phyloP scores from a whole-genome alignment of 1,140 invertebrate genomes.

The Ostrea denselamellosa region DNA sequence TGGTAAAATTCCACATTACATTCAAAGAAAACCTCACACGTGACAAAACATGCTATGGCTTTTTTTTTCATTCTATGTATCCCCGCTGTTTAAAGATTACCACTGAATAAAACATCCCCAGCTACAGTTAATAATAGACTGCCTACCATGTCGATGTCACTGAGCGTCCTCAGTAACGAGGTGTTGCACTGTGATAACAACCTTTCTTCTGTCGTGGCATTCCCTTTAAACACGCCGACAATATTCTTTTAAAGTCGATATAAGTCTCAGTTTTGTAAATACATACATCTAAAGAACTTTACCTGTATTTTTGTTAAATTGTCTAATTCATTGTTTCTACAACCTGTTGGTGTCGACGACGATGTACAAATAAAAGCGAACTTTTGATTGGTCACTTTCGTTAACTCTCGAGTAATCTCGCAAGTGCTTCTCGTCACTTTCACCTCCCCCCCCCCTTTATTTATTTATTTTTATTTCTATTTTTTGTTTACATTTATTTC shows the following conservation, averaged over 20 bases:
- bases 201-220: background rate
- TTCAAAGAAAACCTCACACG: background rate
- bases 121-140: background rate
- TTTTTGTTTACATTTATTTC: no score
- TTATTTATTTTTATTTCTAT: no score
- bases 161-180: background rate
- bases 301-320: background rate
- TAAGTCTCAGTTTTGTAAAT: background rate
- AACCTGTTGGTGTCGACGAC: constrained; percentile 35
- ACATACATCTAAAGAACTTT: background rate
- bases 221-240: background rate
- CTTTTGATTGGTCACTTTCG: constrained; percentile 31
- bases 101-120: no score
- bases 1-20: background rate
- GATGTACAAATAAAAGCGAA: constrained; percentile 36
- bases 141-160: background rate
- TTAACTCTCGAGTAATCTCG: constrained; percentile 28
- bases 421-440: background rate
- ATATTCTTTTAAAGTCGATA: background rate
- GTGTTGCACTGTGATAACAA: background rate
- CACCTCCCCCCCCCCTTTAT: no score
- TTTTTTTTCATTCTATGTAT: no score
- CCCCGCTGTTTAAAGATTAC: no score
- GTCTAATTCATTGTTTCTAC: background rate
- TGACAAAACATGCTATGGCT: background rate